phyloP scores from a whole-genome alignment of 2,113 vertebrate genomes.

The cat (Felis catus) region F.catus_Fca126_mat1.0 CM031420.1:137103001-137103500 shows the following conservation, averaged over 20 bases:
- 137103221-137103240: not conserved
- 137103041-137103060: not conserved
- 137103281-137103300: not conserved
- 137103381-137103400: not conserved
- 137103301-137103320: not conserved
- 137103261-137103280: not conserved
- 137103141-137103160: not conserved
- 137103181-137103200: no score
- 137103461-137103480: not conserved
- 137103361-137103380: not conserved
- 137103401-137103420: not conserved
- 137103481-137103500: not conserved
- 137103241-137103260: not conserved
- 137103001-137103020: not conserved
- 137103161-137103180: not conserved
- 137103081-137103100: not conserved
- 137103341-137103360: not conserved
- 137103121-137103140: not conserved
- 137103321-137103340: not conserved
- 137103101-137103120: not conserved
- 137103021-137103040: not conserved
- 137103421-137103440: not conserved
- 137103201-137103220: no score
- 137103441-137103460: not conserved
- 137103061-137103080: not conserved